phyloP scores from a whole-genome alignment of 2,113 vertebrate genomes.

The Muntiacus reevesi region DNA sequence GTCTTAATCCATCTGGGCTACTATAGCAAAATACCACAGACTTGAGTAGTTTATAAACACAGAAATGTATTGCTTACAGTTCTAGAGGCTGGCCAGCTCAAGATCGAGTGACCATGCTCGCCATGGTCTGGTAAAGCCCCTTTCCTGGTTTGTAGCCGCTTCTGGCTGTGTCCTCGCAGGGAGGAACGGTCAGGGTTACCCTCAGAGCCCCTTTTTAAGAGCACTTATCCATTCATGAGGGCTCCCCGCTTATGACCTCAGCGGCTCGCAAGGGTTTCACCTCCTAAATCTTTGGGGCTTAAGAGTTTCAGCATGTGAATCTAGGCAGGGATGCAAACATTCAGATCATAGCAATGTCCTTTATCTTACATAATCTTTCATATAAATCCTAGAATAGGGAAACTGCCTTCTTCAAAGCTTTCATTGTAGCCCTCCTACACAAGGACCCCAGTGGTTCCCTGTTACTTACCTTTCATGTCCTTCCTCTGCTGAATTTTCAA shows the following conservation, averaged over 20 bases:
- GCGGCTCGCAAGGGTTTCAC: not conserved
- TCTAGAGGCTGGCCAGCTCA: not conserved
- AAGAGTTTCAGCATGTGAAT: not conserved
- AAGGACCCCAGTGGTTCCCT: not conserved
- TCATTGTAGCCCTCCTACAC: too few species aligned
- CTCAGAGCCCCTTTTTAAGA: not conserved
- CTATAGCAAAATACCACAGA: not conserved
- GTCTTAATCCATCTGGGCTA: not conserved
- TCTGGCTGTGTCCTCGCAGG: not conserved
- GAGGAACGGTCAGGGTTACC: not conserved
- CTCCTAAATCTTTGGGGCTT: not conserved
- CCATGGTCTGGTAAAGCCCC: too few species aligned
- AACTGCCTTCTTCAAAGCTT: not conserved
- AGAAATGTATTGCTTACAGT: not conserved
- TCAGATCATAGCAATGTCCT: not conserved
- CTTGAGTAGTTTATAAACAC: not conserved
- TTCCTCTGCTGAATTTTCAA: not conserved
- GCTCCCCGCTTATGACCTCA: not conserved
- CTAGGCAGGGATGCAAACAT: too few species aligned
- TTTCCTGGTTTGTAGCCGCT: not conserved
- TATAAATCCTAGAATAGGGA: not conserved
- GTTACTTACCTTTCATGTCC: not conserved
- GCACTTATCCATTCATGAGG: not conserved
- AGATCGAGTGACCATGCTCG: not conserved
- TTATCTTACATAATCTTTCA: not conserved